Percentiles rank a stretch among this genome's conserved stretches.
Conservation (phyloP, 1,140 invertebrate genomes). For the Adoxophyes honmai region DNA sequence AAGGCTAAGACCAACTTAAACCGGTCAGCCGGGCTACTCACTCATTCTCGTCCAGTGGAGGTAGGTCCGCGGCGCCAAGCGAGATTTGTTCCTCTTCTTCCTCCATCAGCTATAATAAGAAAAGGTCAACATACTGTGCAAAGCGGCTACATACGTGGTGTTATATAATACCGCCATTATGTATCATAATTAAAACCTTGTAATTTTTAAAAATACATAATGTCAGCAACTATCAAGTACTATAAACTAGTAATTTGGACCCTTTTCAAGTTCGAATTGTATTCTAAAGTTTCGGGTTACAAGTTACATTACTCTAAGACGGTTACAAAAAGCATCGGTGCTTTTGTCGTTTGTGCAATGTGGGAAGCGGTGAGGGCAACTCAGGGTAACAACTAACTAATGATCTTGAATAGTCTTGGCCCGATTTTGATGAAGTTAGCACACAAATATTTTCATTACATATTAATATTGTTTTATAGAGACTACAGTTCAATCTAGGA, state of each 20-base stretch:
- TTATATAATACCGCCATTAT: slow-evolving; percentile 13
- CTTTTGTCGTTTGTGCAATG: not conserved
- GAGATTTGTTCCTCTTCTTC: slow-evolving; percentile 53
- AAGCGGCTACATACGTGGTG: slow-evolving; percentile 49
- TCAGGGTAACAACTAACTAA: slow-evolving; percentile 3
- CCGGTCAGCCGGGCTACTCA: slow-evolving; percentile 38
- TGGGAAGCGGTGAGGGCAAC: slow-evolving; percentile 10
- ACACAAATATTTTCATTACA: too few species aligned
- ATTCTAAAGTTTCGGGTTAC: not conserved
- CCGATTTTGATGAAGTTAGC: too few species aligned
- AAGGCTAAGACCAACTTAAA: too few species aligned
- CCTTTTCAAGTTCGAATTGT: slow-evolving; percentile 10
- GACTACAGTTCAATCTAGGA: too few species aligned
- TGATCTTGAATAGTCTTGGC: too few species aligned
- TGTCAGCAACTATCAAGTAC: not conserved
- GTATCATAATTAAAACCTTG: too few species aligned
- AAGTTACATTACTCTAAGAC: not conserved
- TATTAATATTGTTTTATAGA: too few species aligned
- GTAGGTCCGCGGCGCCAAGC: slow-evolving; percentile 31
- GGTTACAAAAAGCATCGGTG: not conserved
- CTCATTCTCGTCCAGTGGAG: slow-evolving; percentile 51
- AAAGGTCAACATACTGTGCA: slow-evolving; percentile 67
- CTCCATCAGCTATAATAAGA: slow-evolving; percentile 53
- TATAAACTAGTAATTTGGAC: slow-evolving; percentile 8
- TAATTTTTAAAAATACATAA: slow-evolving; percentile 11